Evolutionary conservation across 2,888 invertebrate species (phyloP).

Genomic region (Chrysolina americana): DNA sequence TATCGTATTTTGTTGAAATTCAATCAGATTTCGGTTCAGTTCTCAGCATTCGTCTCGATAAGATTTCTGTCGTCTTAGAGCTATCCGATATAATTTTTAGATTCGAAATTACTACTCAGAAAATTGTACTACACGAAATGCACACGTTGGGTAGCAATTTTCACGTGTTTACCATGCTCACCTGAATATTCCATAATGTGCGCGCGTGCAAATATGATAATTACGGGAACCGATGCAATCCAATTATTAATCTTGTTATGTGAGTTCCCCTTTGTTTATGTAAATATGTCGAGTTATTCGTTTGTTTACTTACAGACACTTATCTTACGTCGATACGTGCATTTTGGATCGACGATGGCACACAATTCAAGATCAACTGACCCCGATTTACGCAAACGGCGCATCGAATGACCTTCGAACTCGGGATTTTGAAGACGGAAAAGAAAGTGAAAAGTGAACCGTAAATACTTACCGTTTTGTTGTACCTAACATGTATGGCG

Average conservation of each 20-base stretch:
- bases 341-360: not conserved
- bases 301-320: conserved; percentile 1
- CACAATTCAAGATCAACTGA: not conserved
- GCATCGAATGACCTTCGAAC: not conserved
- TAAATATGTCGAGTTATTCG: not conserved
- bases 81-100: too few relatives aligned
- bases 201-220: not conserved
- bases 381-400: not conserved
- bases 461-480: not conserved
- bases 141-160: too few relatives aligned
- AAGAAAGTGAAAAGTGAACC: not conserved
- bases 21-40: too few relatives aligned
- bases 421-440: not conserved
- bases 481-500: too few relatives aligned
- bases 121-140: too few relatives aligned
- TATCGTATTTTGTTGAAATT: too few relatives aligned
- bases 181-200: not conserved
- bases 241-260: not conserved
- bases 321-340: conserved; percentile 8
- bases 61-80: too few relatives aligned
- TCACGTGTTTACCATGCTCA: too few relatives aligned
- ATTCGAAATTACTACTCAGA: too few relatives aligned
- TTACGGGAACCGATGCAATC: not conserved
- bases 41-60: too few relatives aligned
- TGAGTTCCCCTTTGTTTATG: conserved; percentile 5